Evolutionary conservation across 2,113 vertebrate genomes (phyloP).

Genomic region (Barbus barbus): DNA sequence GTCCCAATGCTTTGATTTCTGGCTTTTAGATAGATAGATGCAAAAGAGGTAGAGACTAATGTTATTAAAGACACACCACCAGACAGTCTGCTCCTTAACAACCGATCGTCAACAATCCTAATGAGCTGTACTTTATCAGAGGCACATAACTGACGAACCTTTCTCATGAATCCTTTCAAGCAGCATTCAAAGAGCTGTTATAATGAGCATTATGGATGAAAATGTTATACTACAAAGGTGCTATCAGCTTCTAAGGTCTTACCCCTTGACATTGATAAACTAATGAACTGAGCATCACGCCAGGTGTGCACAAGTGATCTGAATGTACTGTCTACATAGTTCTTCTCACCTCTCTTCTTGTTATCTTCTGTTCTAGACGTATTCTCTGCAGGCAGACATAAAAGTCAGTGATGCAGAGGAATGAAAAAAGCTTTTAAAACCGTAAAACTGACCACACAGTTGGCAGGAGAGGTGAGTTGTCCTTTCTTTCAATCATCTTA

Average conservation of each 20-base stretch:
- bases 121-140: conserved; percentile 16
- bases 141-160: not conserved
- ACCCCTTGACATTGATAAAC: not conserved
- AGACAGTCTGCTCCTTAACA: conserved; percentile 19
- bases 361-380: not conserved
- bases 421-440: not conserved
- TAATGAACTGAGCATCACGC: not conserved
- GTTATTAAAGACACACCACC: not conserved
- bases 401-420: not conserved
- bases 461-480: not conserved
- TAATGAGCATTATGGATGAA: not conserved
- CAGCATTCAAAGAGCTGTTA: not conserved
- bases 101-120: not conserved
- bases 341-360: not conserved
- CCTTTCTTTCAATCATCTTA: conserved; percentile 10
- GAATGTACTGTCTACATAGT: too few species aligned
- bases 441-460: not conserved
- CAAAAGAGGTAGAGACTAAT: too few species aligned
- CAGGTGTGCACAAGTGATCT: too few species aligned
- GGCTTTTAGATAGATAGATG: too few species aligned
- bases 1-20: too few species aligned
- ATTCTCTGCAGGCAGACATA: conserved; percentile 12
- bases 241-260: not conserved
- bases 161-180: not conserved
- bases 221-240: not conserved